Evolutionary conservation across 2,797 vertebrate species (phyloP).

Genomic region (Amblyraja radiata): DNA sequence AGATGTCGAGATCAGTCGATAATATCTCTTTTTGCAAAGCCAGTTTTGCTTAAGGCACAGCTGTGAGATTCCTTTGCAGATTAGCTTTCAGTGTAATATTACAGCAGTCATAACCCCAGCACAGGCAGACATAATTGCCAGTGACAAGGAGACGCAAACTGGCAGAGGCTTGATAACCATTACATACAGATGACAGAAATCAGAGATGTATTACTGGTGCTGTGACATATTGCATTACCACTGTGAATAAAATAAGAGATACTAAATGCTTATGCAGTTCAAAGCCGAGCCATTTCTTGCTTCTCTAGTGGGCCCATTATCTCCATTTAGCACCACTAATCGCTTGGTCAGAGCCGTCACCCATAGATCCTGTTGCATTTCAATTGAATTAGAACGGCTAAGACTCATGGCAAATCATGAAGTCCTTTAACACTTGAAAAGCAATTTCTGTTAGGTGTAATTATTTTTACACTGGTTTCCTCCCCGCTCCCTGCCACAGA

Average conservation of each 20-base stretch:
- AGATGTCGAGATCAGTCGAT: constrained; percentile 14
- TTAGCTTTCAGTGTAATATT: constrained; percentile 65
- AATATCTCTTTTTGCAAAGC: not conserved
- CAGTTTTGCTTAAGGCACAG: constrained; percentile 42
- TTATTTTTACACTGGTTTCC: constrained; percentile 82
- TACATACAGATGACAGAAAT: constrained; percentile 96
- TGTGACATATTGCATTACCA: constrained; percentile 97
- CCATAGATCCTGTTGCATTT: constrained; percentile 61
- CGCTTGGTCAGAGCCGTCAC: constrained; percentile 70
- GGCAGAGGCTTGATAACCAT: constrained; percentile 95
- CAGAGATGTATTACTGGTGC: constrained; percentile 86
- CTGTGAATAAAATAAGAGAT: constrained; percentile 96
- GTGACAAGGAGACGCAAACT: constrained; percentile 96
- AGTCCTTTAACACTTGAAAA: constrained; percentile 62
- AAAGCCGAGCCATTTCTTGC: constrained; percentile 81
- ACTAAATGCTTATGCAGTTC: constrained; percentile 87
- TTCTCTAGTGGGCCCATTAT: constrained; percentile 77
- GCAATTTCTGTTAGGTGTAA: constrained; percentile 76
- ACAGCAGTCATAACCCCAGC: constrained; percentile 67
- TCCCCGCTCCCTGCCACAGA: constrained; percentile 69
- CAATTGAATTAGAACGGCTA: constrained; percentile 54
- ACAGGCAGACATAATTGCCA: constrained; percentile 90
- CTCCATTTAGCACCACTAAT: constrained; percentile 83
- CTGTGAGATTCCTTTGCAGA: constrained; percentile 53
- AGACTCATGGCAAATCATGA: constrained; percentile 25